A percentile compares a stretch with the other conserved stretches of the same genome.
Evolutionary conservation across 2,888 invertebrate genomes (phyloP).

Genomic region (Lottia gigantea): DNA sequence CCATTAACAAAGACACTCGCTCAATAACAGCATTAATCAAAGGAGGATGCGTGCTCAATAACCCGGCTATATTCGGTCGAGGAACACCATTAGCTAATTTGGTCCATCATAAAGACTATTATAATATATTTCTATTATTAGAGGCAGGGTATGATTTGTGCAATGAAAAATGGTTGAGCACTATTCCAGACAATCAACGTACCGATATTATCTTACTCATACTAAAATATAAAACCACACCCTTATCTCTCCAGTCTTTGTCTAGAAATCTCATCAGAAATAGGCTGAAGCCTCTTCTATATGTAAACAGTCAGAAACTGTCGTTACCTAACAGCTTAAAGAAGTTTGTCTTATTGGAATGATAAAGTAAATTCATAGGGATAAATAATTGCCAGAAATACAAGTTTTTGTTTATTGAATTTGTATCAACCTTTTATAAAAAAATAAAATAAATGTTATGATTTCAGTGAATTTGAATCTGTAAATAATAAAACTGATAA

Average conservation of each 20-base stretch:
- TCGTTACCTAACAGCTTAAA: too few species aligned
- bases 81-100: slow-evolving; percentile 48
- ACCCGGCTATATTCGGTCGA: slow-evolving; percentile 41
- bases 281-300: neutral
- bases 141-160: slow-evolving; percentile 42
- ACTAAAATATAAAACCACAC: neutral
- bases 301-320: too few species aligned
- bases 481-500: too few species aligned
- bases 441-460: too few species aligned
- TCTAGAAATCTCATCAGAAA: neutral
- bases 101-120: slow-evolving; percentile 33
- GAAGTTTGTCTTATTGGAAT: too few species aligned
- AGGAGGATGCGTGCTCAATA: slow-evolving; percentile 42
- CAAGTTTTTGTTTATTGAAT: too few species aligned
- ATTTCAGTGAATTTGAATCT: too few species aligned
- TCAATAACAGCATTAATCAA: slow-evolving; percentile 33
- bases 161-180: slow-evolving; percentile 28
- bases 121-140: slow-evolving; percentile 34
- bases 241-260: neutral
- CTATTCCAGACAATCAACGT: neutral
- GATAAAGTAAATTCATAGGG: too few species aligned
- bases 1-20: slow-evolving; percentile 32
- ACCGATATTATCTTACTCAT: neutral
- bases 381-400: too few species aligned
- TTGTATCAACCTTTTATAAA: too few species aligned